These are phyloP conservation scores for Mactra quadrangularis DNA, from an alignment of 1,140 invertebrate species.

Conservation along the genomic window DNA sequence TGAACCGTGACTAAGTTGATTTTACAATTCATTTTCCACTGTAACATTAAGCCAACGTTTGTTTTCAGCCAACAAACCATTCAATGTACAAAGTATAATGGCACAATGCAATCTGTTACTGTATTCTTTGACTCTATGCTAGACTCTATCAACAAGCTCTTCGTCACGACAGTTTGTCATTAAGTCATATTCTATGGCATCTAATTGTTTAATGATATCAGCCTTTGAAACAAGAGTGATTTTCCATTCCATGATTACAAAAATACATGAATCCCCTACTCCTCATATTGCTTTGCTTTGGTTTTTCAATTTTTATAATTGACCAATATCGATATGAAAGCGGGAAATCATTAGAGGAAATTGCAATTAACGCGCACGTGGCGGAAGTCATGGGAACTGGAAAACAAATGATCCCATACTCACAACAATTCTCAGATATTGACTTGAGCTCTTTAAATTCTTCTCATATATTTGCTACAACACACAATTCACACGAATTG, in stretches of 20 bases:
- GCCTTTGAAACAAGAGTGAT: constrained; percentile 41
- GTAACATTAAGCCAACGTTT: too few relatives aligned
- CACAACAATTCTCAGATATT: background rate
- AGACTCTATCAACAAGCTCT: too few relatives aligned
- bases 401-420: constrained; percentile 47
- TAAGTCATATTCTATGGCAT: too few relatives aligned
- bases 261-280: constrained; percentile 26
- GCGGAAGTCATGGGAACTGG: constrained; percentile 39
- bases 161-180: too few relatives aligned
- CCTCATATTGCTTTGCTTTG: constrained; percentile 21
- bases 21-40: too few relatives aligned
- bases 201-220: constrained; percentile 36
- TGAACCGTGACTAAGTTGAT: too few relatives aligned
- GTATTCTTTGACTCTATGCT: too few relatives aligned
- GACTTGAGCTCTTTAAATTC: constrained; percentile 15
- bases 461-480: constrained; percentile 30
- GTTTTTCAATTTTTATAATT: constrained; percentile 48
- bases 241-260: constrained; percentile 52
- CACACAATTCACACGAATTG: constrained; percentile 36
- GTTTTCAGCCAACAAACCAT: too few relatives aligned
- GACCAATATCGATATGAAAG: constrained; percentile 50
- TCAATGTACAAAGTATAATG: too few relatives aligned
- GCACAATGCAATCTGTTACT: too few relatives aligned
- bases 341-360: constrained; percentile 53
- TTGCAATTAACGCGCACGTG: constrained; percentile 53